A percentile compares a stretch with the other conserved stretches of the same genome.
phyloP scores from a whole-genome alignment of 2,113 vertebrate genomes.

The Elephas maximus region DNA sequence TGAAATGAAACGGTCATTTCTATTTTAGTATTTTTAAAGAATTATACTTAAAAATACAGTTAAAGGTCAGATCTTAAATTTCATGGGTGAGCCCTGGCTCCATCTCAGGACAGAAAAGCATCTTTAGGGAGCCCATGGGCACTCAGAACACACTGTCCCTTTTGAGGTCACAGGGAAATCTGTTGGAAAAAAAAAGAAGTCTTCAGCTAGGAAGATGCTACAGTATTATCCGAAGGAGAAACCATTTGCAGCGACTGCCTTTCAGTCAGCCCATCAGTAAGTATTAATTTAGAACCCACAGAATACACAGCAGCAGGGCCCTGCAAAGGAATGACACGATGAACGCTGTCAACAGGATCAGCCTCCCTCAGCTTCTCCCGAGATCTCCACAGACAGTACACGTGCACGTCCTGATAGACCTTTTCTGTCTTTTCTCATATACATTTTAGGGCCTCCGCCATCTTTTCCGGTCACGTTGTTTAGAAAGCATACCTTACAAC shows the following conservation, averaged over 20 bases:
- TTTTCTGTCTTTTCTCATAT: background rate
- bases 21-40: conserved; percentile 68
- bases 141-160: background rate
- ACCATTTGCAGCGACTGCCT: background rate
- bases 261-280: background rate
- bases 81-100: background rate
- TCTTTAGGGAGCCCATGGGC: background rate
- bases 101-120: background rate
- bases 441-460: too few relatives aligned
- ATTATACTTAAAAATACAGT: conserved; percentile 23
- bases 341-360: rapidly evolving
- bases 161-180: background rate
- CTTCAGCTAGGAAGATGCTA: background rate
- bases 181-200: background rate
- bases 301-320: background rate
- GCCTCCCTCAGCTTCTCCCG: rapidly evolving
- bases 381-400: rapidly evolving
- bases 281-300: background rate
- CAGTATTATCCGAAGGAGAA: background rate
- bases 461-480: background rate
- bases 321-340: rapidly evolving
- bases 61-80: conserved; percentile 65
- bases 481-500: background rate
- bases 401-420: background rate
- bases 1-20: conserved; percentile 77